These are phyloP conservation scores for Loris lydekkerianus DNA, from an alignment of 2,797 vertebrate species.

Conservation along the genomic window DNA sequence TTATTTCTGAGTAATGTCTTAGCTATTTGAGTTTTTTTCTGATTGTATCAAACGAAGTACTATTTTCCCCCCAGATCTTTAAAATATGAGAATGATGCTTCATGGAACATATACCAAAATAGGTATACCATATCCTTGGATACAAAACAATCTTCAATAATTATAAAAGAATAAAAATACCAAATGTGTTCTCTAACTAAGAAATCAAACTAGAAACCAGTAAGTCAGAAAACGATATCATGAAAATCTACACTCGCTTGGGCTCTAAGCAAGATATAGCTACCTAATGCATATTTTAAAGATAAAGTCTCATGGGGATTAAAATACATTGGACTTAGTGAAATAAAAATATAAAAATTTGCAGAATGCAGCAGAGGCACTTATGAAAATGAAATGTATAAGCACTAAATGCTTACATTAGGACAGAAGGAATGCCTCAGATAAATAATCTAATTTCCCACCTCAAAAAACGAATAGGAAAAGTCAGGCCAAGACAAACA, in stretches of 20 bases:
- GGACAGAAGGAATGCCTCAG: not conserved
- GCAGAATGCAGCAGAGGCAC: not conserved
- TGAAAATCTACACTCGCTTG: not conserved
- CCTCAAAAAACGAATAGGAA: not conserved
- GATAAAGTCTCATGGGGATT: not conserved
- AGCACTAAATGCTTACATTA: not conserved
- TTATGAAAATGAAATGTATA: not conserved
- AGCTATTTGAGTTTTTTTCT: too few species aligned
- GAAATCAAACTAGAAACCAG: constrained; percentile 11
- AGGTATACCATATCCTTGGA: not conserved
- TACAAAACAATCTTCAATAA: not conserved
- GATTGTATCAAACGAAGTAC: too few species aligned
- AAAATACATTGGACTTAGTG: not conserved
- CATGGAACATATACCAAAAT: not conserved
- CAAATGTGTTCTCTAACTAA: constrained; percentile 20
- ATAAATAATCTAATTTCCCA: not conserved
- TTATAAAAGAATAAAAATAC: not conserved
- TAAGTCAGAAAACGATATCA: not conserved
- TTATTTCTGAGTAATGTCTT: too few species aligned
- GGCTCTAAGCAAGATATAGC: not conserved
- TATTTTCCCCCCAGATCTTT: too few species aligned
- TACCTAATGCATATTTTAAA: not conserved
- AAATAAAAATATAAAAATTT: not conserved
- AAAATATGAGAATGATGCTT: too few species aligned
- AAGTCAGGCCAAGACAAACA: not conserved